These are phyloP conservation scores for Prietella phreatophila DNA, from an alignment of 2,113 vertebrate genomes.

Conservation along the genomic window DNA sequence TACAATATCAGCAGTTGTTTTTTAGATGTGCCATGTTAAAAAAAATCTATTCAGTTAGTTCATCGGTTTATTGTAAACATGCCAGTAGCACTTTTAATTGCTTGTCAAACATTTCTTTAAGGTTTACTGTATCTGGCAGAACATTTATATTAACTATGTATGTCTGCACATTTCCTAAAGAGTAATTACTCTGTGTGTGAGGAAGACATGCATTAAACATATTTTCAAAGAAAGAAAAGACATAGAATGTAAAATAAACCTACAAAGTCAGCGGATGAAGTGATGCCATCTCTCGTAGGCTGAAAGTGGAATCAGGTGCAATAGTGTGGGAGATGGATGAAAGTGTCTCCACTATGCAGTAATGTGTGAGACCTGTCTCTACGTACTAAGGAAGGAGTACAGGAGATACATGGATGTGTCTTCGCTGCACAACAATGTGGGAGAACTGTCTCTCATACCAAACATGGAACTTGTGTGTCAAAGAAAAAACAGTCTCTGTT, in stretches of 20 bases:
- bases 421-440: too few species aligned
- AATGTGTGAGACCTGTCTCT: not conserved
- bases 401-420: not conserved
- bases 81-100: not conserved
- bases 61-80: slow-evolving; percentile 3
- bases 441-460: not conserved
- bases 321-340: not conserved
- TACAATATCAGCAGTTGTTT: not conserved
- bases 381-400: not conserved
- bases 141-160: not conserved
- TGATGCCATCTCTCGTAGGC: not conserved
- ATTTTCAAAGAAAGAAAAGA: not conserved
- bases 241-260: not conserved
- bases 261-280: not conserved
- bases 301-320: slow-evolving; percentile 2
- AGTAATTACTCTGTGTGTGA: not conserved
- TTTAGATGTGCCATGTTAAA: not conserved
- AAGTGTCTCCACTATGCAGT: not conserved
- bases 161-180: not conserved
- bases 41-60: not conserved
- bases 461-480: not conserved
- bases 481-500: not conserved
- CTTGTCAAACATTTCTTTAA: not conserved
- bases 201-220: not conserved
- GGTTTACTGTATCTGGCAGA: not conserved